Evolutionary conservation across 37 sponge, comb jelly and placozoan species (phyloP).

Genomic region (Diacarnus erythraeanus): DNA sequence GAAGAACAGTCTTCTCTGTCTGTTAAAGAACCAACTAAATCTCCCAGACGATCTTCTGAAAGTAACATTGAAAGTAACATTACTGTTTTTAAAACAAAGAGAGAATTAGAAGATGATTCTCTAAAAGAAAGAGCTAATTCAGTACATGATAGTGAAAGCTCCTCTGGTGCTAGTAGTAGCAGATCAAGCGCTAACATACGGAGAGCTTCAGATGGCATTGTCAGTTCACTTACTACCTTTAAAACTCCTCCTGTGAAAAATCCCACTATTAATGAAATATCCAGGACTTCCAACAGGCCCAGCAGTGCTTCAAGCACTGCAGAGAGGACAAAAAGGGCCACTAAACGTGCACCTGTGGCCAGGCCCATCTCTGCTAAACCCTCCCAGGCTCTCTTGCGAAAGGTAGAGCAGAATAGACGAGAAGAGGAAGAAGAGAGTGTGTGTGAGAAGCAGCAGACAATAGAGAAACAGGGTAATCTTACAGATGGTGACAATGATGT

Average conservation of each 20-base stretch:
- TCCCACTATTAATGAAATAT: neutral
- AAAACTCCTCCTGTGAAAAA: neutral
- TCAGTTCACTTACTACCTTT: too few species aligned
- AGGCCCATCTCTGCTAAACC: slow-evolving; percentile 24
- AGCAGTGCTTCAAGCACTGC: neutral
- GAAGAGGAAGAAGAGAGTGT: neutral
- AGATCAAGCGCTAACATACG: neutral
- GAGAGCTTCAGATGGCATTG: neutral
- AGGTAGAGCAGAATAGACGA: slow-evolving; percentile 8
- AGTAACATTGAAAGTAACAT: neutral
- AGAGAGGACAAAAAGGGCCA: neutral
- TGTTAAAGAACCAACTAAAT: neutral
- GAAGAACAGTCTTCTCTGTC: neutral
- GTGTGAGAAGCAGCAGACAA: neutral
- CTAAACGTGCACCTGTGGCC: neutral
- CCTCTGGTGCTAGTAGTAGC: neutral
- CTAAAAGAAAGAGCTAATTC: neutral
- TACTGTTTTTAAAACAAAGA: too few species aligned
- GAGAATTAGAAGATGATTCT: neutral
- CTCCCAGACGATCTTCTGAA: neutral
- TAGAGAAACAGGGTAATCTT: neutral
- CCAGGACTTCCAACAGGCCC: neutral
- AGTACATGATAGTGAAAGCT: neutral
- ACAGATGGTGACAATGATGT: neutral
- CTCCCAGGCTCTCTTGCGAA: neutral